phyloP scores from a whole-genome alignment of 1,140 invertebrate species.

The Papilio xuthus region DNA sequence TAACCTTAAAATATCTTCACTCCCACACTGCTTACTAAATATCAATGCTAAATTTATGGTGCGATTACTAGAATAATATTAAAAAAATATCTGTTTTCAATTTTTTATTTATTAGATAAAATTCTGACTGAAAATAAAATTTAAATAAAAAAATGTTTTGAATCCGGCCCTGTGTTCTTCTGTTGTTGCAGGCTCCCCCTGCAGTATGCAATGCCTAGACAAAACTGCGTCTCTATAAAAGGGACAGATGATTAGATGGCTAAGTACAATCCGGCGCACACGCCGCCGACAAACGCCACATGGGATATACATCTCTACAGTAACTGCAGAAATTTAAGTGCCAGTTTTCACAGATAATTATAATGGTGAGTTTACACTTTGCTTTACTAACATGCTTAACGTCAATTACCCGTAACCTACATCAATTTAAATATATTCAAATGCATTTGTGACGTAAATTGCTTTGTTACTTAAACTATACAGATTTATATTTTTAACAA shows the following conservation, averaged over 20 bases:
- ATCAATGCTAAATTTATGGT: background rate
- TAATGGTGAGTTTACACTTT: constrained; percentile 56
- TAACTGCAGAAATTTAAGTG: constrained; percentile 40
- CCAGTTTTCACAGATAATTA: constrained; percentile 29
- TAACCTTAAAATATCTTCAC: constrained; percentile 19
- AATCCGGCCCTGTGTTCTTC: constrained; percentile 69
- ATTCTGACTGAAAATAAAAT: background rate
- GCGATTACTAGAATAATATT: background rate
- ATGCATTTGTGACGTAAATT: background rate
- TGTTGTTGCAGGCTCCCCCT: constrained; percentile 72
- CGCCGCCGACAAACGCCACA: constrained; percentile 62
- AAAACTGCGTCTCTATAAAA: constrained; percentile 79
- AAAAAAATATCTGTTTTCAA: background rate
- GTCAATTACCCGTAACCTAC: background rate
- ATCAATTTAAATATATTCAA: background rate
- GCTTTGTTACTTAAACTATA: background rate
- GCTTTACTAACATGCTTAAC: background rate
- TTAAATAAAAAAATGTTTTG: constrained; percentile 30
- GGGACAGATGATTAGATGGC: constrained; percentile 75
- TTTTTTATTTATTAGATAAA: background rate
- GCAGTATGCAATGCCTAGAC: constrained; percentile 75
- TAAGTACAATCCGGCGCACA: constrained; percentile 75
- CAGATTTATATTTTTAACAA: too few species aligned
- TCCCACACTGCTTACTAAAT: background rate
- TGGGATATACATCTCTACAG: constrained; percentile 64